A percentile compares a stretch with the other conserved stretches of the same genome.
These are phyloP conservation scores for Anser cygnoides DNA, from an alignment of 2,113 vertebrate genomes.

Conservation along the genomic window DNA sequence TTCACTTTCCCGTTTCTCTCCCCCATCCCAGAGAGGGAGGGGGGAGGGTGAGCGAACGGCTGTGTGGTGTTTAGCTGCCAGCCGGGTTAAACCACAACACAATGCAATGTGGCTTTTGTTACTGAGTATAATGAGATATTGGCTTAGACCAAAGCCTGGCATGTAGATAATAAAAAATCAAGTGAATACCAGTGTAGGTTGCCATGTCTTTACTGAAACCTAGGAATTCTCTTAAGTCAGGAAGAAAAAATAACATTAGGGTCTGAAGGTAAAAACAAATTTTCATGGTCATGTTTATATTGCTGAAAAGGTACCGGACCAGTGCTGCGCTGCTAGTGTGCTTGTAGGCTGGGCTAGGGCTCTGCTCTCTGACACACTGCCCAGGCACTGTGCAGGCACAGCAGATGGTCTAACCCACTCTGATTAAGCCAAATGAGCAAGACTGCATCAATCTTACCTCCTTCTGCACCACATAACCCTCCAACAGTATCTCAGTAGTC, in stretches of 20 bases:
- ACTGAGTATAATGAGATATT: neutral
- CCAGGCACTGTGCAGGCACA: neutral
- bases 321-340: rapidly evolving
- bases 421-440: neutral
- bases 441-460: neutral
- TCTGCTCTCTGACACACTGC: neutral
- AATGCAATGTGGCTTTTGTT: neutral
- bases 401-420: neutral
- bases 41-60: too few relatives aligned
- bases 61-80: too few relatives aligned
- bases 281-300: neutral
- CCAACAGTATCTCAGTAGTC: neutral
- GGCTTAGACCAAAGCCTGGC: neutral
- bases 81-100: too few relatives aligned
- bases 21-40: too few relatives aligned
- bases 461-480: neutral
- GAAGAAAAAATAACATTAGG: neutral
- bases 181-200: neutral
- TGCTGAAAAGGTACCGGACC: neutral
- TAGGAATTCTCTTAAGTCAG: neutral
- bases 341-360: neutral
- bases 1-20: too few relatives aligned
- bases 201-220: neutral
- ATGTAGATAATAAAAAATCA: neutral
- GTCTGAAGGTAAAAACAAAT: neutral